phyloP scores from a whole-genome alignment of 2,797 vertebrate genomes.

The Micropoecilia bifurca region DNA sequence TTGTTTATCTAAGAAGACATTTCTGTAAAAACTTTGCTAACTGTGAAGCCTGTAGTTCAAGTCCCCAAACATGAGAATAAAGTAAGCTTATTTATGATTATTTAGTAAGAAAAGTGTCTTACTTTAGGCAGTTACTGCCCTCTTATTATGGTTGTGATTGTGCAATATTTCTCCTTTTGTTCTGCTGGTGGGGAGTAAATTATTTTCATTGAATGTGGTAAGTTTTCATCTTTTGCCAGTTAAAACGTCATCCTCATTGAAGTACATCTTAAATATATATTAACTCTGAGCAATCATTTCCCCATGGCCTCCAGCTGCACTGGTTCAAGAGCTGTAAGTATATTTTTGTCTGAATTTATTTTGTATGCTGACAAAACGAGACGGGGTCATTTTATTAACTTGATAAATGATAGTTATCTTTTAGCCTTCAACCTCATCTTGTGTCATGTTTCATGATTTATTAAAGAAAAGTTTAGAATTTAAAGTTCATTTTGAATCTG shows the following conservation, averaged over 20 bases:
- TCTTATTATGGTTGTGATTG: neutral
- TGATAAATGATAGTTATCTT: neutral
- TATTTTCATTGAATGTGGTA: neutral
- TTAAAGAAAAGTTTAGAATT: neutral
- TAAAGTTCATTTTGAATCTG: neutral
- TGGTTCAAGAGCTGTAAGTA: conserved; percentile 18
- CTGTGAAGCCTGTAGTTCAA: neutral
- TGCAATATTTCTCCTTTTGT: neutral
- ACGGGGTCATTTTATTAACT: neutral
- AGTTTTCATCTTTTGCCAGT: neutral
- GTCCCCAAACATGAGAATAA: neutral
- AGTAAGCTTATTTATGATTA: conserved; percentile 39
- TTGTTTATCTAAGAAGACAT: neutral
- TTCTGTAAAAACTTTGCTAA: neutral
- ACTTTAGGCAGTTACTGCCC: neutral
- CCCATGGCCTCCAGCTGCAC: neutral
- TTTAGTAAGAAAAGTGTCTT: conserved; percentile 62
- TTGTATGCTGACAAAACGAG: neutral
- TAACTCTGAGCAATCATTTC: neutral
- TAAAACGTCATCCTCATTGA: neutral
- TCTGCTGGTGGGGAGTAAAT: neutral
- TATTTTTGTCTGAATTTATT: neutral
- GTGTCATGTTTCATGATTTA: neutral
- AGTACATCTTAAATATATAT: neutral
- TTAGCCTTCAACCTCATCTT: neutral